Percentiles rank a stretch among this genome's conserved stretches.
phyloP scores from a whole-genome alignment of 92 coral and sea anemone species.

The Heteractis magnifica region DNA sequence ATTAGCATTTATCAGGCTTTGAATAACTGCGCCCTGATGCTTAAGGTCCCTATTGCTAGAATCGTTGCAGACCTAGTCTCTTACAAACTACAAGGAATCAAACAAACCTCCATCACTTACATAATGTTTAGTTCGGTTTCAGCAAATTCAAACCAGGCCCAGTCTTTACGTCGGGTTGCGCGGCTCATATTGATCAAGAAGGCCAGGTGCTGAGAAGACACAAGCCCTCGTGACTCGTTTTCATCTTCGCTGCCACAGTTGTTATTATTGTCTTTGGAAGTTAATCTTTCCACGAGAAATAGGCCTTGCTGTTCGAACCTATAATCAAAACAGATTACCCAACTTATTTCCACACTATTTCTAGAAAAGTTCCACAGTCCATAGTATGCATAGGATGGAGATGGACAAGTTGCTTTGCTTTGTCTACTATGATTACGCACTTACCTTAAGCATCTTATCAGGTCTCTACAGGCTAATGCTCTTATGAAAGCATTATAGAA shows the following conservation, averaged over 20 bases:
- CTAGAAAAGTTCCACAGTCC: background rate
- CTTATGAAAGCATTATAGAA: conserved; percentile 84
- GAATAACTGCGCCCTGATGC: no score
- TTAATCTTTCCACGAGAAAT: conserved; percentile 60
- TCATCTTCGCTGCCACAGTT: conserved; percentile 32
- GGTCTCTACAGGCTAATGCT: conserved; percentile 66
- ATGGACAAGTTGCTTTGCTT: background rate
- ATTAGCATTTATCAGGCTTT: no score
- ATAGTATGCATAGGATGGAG: background rate
- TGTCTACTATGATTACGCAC: background rate
- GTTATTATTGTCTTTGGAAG: conserved; percentile 35
- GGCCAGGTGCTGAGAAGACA: conserved; percentile 62
- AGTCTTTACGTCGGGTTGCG: conserved; percentile 86
- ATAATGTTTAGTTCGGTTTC: conserved; percentile 69
- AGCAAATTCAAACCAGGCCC: conserved; percentile 95
- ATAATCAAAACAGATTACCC: background rate
- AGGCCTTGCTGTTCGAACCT: conserved; percentile 77
- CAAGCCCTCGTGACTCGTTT: conserved; percentile 41
- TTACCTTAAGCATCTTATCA: conserved; percentile 76
- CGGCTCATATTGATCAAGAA: conserved; percentile 89
- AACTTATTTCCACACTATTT: background rate
- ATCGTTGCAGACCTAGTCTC: no score
- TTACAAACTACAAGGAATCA: no score
- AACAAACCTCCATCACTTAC: conserved; percentile 44
- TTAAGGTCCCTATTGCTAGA: no score